phyloP scores from a whole-genome alignment of 2,888 invertebrate species.

The Pyrgus malvae region DNA sequence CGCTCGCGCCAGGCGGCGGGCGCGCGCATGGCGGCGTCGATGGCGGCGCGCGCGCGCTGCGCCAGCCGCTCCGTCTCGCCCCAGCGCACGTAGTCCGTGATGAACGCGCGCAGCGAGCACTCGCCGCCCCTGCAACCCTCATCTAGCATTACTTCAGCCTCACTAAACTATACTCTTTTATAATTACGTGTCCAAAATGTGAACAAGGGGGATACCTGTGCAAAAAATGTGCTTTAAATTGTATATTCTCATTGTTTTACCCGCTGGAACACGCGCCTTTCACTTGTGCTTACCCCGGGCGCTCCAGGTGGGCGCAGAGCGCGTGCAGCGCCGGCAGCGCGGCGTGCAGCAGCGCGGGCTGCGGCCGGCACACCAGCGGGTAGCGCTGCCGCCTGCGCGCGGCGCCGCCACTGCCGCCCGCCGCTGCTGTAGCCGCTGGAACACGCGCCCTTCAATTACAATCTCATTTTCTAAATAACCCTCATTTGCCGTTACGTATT shows the following conservation, averaged over 20 bases:
- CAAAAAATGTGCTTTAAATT: too few relatives aligned
- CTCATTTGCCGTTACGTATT: too few relatives aligned
- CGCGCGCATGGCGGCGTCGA: slow-evolving; percentile 84
- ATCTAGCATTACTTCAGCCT: too few relatives aligned
- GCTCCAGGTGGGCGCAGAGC: slow-evolving; percentile 93
- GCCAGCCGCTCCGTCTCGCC: slow-evolving; percentile 88
- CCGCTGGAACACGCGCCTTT: slow-evolving; percentile 5
- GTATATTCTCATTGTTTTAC: slow-evolving; percentile 30
- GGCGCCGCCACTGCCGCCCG: slow-evolving; percentile 30
- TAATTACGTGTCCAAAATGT: too few relatives aligned
- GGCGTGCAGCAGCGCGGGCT: slow-evolving; percentile 86
- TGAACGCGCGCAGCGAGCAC: slow-evolving; percentile 91
- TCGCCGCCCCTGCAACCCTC: slow-evolving; percentile 57
- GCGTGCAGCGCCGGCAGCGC: slow-evolving; percentile 91
- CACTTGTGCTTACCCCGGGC: slow-evolving; percentile 71
- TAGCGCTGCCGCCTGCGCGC: slow-evolving; percentile 39
- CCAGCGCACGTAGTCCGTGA: slow-evolving; percentile 93
- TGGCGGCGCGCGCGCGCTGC: slow-evolving; percentile 44
- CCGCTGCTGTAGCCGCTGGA: slow-evolving; percentile 29
- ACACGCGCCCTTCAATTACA: not conserved
- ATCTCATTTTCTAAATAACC: too few relatives aligned
- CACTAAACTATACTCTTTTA: too few relatives aligned
- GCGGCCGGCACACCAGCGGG: slow-evolving; percentile 87
- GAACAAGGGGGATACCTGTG: too few relatives aligned
- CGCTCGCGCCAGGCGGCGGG: slow-evolving; percentile 90